These are phyloP conservation scores for Upupa epops DNA, from an alignment of 2,113 vertebrate genomes.

Conservation along the genomic window DNA sequence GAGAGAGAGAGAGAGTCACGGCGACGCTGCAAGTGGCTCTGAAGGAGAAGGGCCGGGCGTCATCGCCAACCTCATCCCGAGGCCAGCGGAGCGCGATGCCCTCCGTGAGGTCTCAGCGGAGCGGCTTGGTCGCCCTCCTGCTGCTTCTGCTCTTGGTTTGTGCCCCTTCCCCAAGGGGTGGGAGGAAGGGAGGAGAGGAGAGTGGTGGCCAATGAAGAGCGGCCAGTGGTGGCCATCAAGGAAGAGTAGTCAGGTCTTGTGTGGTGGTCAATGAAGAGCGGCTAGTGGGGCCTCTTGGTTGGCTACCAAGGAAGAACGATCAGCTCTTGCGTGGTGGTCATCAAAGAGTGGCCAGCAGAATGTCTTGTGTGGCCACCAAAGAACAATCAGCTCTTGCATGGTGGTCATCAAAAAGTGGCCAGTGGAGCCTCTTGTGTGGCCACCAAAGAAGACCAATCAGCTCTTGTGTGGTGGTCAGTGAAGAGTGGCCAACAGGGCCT, in stretches of 20 bases:
- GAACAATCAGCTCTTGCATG: too few relatives aligned
- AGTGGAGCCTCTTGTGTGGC: too few relatives aligned
- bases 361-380: too few relatives aligned
- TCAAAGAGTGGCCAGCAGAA: too few relatives aligned
- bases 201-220: neutral
- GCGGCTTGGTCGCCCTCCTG: neutral
- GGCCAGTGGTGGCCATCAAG: neutral
- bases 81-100: neutral
- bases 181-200: neutral
- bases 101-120: neutral
- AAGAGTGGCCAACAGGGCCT: too few relatives aligned
- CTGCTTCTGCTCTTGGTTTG: neutral
- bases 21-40: neutral
- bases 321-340: too few relatives aligned
- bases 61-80: neutral
- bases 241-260: neutral
- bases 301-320: too few relatives aligned
- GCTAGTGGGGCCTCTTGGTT: too few relatives aligned
- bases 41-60: neutral
- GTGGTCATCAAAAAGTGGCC: too few relatives aligned
- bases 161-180: rapidly evolving
- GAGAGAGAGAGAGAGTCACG: neutral
- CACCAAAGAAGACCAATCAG: too few relatives aligned
- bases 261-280: too few relatives aligned
- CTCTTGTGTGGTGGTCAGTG: too few relatives aligned